Evolutionary conservation across 2,888 invertebrate genomes (phyloP), one percentile per base, ranked within the genome.

Genomic region (Macropis europaea): DNA sequence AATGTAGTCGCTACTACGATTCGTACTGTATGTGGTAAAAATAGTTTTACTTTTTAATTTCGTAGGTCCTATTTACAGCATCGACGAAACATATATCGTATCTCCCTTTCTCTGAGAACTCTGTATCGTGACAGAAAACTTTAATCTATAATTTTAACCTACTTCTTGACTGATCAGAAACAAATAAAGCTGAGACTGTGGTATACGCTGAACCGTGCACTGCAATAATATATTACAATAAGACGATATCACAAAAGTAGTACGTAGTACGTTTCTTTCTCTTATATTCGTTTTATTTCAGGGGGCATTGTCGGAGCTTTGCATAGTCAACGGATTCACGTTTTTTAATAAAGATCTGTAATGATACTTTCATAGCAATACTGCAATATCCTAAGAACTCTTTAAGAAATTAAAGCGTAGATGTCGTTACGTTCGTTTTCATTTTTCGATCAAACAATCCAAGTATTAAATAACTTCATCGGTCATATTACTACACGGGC

Each of bases 41-140:
- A 72, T 72, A 72, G 62, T 71, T 71, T 62, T 57, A 69, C 69
- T 69, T 71, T 57, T 57, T 48, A 71, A 59, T 63, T 32, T 47
- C 42, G 40, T 57, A 71, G n/a, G 42, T 24, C 45, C 59, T 73
- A 73, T 73, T 59, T 72, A 73, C 73, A 73, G 22, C 26, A n/a
- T 59, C 30, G 30, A 52, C 34, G 56, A 71, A 45, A 56, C 32
- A 70, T 13, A 40, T 45, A 28, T 53, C 45, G 36, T 56, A 40
- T 24, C 28, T 48, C 32, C 36, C 17, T 6, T 34, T 48, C 32
- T 42, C 17, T 6, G 47, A 47, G 34, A 53, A 40, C 6, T 28
- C n/a, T n/a, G n/a, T n/a, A n/a, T n/a, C 72, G 64, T 13, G n/a
- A 30, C 26, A 36, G 34, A 42, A 15, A 28, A 24, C 47, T 17